Percentiles rank a stretch among this genome's conserved stretches.
Evolutionary conservation across 2,113 vertebrate species (phyloP).

Genomic region (Struthidea cinerea): DNA sequence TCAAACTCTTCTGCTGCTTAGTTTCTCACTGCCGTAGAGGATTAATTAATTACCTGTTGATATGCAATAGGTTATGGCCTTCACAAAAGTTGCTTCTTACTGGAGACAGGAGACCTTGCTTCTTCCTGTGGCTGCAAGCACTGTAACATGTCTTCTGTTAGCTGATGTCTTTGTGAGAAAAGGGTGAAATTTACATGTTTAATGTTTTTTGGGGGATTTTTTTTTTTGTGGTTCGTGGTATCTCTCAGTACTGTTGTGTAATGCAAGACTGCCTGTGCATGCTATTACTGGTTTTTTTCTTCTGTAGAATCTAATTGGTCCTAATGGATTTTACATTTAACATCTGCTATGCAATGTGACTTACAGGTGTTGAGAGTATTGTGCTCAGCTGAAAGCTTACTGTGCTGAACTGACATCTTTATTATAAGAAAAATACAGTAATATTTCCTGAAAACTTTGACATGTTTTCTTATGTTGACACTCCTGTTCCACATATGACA

Average conservation of each 20-base stretch:
- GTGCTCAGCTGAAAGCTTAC: conserved; percentile 4
- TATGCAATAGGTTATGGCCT: background rate
- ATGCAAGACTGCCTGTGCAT: background rate
- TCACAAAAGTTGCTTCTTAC: background rate
- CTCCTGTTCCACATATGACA: background rate
- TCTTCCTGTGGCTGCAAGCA: background rate
- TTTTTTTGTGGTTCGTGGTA: background rate
- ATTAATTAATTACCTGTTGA: background rate
- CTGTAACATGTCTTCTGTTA: background rate
- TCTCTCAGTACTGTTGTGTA: background rate
- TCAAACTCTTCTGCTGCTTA: background rate
- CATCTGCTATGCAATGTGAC: conserved; percentile 38
- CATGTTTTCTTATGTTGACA: background rate
- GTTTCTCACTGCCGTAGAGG: background rate
- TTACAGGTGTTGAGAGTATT: background rate
- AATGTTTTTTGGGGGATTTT: background rate
- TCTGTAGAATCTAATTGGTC: conserved; percentile 39
- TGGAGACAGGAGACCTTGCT: background rate
- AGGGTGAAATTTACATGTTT: background rate
- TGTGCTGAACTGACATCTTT: conserved; percentile 1
- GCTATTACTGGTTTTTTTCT: background rate
- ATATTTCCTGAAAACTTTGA: background rate
- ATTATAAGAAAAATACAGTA: background rate
- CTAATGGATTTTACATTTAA: conserved; percentile 55
- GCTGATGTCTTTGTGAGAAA: background rate